phyloP scores from a whole-genome alignment of 2,888 invertebrate genomes.

The Eristalis intricaria region DNA sequence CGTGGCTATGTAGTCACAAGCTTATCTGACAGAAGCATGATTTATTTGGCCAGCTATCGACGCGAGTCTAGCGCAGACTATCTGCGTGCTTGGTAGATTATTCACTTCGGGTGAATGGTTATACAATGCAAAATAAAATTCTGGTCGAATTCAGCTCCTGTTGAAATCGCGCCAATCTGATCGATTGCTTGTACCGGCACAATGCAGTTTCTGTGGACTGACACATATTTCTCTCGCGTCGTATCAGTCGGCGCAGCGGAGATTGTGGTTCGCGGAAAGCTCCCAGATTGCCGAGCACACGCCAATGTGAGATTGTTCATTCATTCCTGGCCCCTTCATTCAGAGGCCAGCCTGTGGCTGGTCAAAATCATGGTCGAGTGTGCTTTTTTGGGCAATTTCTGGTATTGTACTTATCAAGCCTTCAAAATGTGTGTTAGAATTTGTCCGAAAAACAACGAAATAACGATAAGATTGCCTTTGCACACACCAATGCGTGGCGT shows the following conservation, averaged over 20 bases:
- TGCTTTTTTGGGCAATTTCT: not conserved
- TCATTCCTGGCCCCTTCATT: no score
- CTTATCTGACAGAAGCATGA: not conserved
- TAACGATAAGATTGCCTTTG: slow-evolving; percentile 29
- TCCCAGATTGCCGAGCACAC: not conserved
- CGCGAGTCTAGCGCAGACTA: not conserved
- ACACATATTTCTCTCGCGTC: no score
- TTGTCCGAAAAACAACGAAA: not conserved
- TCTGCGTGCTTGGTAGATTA: not conserved
- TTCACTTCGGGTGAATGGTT: not conserved
- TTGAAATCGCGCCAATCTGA: not conserved
- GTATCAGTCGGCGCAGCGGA: not conserved
- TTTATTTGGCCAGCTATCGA: not conserved
- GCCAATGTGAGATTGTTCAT: not conserved
- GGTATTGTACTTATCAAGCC: not conserved
- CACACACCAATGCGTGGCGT: not conserved
- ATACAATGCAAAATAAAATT: not conserved
- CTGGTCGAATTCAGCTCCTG: not conserved
- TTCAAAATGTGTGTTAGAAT: not conserved
- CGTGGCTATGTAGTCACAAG: not conserved
- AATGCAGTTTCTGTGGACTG: not conserved
- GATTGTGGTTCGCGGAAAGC: not conserved
- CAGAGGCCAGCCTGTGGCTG: not conserved
- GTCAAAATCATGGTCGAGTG: not conserved
- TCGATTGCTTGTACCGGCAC: not conserved